Evolutionary conservation across 2,797 vertebrate species (phyloP), one percentile per base, ranked within the genome.

Genomic region (Ammospiza maritima): DNA sequence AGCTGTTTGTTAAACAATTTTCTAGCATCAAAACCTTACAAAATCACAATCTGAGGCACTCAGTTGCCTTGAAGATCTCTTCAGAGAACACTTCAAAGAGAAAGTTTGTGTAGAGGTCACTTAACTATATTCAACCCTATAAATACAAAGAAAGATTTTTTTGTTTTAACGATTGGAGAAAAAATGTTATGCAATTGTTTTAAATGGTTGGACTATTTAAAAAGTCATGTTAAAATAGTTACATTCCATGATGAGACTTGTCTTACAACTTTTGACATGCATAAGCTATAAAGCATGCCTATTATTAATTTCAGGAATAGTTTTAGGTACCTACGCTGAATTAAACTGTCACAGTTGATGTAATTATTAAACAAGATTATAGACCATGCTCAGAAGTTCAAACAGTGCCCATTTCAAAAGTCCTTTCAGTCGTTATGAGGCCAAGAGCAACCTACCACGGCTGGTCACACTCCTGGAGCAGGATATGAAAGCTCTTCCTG

Each of bases 21-120:
- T 93, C 67, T 57, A 96, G 91, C 94, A 96, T 96, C 96, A 97
- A 97, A 97, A 94, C 93, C 94, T 94, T 94, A 74, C 13, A 67
- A 95, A 96, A 85, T 96, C 91, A 91, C 80, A 94, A 14, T 94
- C 80, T 83, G 89, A 96, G 85, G 90, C 80, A 62, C 57, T 87
- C 88, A 42, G 57, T 51, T 95, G 85, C 95, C 96, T 96, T 94
- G 88, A 96, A 96, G 89, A 60, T 91, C 54, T 89, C 90, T 94
- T 95, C 90, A 94, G 93, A 93, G 91, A 94, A 61, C 50, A 93
- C 91, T 94, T 96, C 95, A 97, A 96, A 96, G 94, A 89, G 20
- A 51, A 83, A 89, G 78, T n/a, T 69, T 56, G 64, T 75, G 44
- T 72, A 90, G 74, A 95, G 85, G 88, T 95, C 95, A 89, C 77